A percentile compares a stretch with the other conserved stretches of the same genome.
These are phyloP conservation scores for Stigmatopora argus DNA, from an alignment of 2,113 vertebrate genomes.

Conservation along the genomic window DNA sequence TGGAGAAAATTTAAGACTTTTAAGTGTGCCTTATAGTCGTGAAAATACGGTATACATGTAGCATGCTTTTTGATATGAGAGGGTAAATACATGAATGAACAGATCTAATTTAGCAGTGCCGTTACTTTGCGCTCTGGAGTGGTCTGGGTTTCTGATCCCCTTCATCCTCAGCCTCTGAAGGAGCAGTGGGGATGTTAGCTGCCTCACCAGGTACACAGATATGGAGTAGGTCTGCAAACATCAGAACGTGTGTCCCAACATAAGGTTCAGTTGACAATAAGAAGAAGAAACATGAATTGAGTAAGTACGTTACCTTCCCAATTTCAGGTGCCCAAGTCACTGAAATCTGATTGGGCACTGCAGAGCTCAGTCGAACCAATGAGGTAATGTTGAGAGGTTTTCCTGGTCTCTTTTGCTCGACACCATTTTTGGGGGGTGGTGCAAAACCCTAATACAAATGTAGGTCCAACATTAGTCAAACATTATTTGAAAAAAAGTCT, in stretches of 20 bases:
- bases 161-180: constrained; percentile 94
- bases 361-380: constrained; percentile 86
- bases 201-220: constrained; percentile 94
- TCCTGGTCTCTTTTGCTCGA: constrained; percentile 92
- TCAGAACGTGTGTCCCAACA: not conserved
- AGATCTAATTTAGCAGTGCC: not conserved
- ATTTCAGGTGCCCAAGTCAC: constrained; percentile 96
- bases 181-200: constrained; percentile 90
- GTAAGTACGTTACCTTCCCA: constrained; percentile 78
- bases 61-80: not conserved
- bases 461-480: not conserved
- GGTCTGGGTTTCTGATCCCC: constrained; percentile 95
- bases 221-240: constrained; percentile 87
- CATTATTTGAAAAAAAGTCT: not conserved
- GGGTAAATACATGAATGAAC: not conserved
- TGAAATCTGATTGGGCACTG: constrained; percentile 95
- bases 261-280: not conserved
- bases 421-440: constrained; percentile 91
- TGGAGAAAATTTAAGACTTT: too few species aligned
- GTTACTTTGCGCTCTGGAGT: constrained; percentile 93
- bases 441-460: constrained; percentile 77
- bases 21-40: too few species aligned
- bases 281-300: not conserved
- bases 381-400: constrained; percentile 93
- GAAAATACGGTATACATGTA: not conserved